phyloP scores from a whole-genome alignment of 1,140 invertebrate genomes.

The Saxidomus purpurata region DNA sequence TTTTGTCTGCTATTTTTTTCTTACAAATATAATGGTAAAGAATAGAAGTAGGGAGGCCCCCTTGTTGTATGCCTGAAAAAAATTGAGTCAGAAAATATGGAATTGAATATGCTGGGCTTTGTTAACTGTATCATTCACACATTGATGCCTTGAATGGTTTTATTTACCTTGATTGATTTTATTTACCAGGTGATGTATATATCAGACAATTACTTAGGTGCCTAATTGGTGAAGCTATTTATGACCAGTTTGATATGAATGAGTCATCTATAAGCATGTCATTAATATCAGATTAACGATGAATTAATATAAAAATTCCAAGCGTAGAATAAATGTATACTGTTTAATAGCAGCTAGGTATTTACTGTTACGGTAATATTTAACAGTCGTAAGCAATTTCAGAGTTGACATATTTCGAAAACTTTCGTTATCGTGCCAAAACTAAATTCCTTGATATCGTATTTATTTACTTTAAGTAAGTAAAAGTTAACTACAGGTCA shows the following conservation, averaged over 20 bases:
- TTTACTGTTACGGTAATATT: background rate
- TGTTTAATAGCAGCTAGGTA: background rate
- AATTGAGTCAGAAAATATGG: background rate
- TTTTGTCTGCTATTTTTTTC: background rate
- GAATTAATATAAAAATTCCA: background rate
- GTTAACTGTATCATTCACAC: background rate
- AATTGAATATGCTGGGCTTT: background rate
- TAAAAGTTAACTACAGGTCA: background rate
- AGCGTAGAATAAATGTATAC: background rate
- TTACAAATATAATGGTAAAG: too few species aligned
- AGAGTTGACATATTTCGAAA: background rate
- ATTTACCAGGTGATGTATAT: background rate
- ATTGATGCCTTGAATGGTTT: background rate
- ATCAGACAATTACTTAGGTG: background rate
- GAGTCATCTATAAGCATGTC: background rate
- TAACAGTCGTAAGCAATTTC: background rate
- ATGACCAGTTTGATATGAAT: background rate
- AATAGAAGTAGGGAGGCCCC: too few species aligned
- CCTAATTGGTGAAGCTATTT: background rate
- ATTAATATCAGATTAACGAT: background rate
- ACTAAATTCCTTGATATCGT: background rate
- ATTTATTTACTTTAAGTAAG: constrained; percentile 28
- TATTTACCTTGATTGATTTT: background rate
- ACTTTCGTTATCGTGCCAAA: background rate
- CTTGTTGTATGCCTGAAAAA: background rate